phyloP scores from a whole-genome alignment of 2,113 vertebrate species.

The Vanacampus margaritifer region DNA sequence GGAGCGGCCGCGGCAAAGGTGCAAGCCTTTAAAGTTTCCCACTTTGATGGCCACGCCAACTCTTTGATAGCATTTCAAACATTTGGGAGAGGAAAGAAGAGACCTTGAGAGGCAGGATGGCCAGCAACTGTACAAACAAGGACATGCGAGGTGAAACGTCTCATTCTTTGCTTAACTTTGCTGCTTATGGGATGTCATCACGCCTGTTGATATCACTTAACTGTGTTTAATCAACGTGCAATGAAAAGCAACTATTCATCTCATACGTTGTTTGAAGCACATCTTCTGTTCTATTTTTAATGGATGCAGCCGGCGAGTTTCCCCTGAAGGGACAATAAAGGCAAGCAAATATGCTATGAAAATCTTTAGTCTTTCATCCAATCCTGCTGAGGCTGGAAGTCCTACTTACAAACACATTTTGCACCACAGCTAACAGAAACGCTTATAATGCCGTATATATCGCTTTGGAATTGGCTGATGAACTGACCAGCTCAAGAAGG shows the following conservation, averaged over 20 bases:
- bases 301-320: slow-evolving; percentile 42
- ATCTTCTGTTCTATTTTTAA: slow-evolving; percentile 62
- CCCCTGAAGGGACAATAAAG: slow-evolving; percentile 51
- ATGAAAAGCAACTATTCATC: slow-evolving; percentile 33
- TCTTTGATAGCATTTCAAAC: slow-evolving; percentile 64
- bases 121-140: slow-evolving; percentile 35
- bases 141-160: background rate
- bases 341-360: slow-evolving; percentile 26
- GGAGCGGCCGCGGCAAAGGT: slow-evolving; percentile 46
- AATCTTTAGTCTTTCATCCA: slow-evolving; percentile 10
- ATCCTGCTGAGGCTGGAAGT: slow-evolving; percentile 8
- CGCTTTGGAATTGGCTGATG: background rate
- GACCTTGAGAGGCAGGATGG: slow-evolving; percentile 35
- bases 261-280: slow-evolving; percentile 55
- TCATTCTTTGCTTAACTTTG: background rate
- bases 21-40: slow-evolving; percentile 57
- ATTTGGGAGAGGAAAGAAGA: slow-evolving; percentile 39
- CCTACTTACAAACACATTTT: slow-evolving; percentile 4
- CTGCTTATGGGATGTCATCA: slow-evolving; percentile 1
- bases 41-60: slow-evolving; percentile 63
- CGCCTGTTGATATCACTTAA: background rate
- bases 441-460: background rate
- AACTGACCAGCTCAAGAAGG: background rate
- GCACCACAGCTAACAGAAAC: background rate
- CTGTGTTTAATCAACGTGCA: slow-evolving; percentile 30